Conservation (phyloP, 1,140 invertebrate genomes). For the Magallana angulata region DNA sequence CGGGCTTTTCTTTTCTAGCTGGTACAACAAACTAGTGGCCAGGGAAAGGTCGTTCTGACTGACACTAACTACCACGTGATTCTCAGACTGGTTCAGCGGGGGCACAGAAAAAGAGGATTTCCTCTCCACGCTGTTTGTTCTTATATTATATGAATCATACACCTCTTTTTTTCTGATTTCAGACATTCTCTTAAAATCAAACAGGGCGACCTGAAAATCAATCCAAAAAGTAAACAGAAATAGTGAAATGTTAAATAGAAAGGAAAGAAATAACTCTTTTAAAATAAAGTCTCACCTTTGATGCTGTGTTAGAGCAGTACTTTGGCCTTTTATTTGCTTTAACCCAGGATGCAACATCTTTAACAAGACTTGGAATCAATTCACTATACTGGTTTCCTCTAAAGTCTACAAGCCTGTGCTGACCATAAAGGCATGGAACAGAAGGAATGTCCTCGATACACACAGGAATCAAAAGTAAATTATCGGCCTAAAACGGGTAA, state of each 20-base stretch:
- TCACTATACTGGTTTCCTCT: neutral
- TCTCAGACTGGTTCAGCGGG: neutral
- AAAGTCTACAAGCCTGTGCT: neutral
- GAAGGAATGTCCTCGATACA: conserved; percentile 2
- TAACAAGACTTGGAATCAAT: conserved; percentile 7
- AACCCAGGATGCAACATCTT: conserved; percentile 10
- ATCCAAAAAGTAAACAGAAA: neutral
- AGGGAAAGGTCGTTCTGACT: neutral
- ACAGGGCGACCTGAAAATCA: neutral
- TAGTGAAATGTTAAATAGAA: too few relatives aligned
- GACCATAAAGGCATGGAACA: neutral
- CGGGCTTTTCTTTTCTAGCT: conserved; percentile 44
- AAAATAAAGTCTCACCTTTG: neutral
- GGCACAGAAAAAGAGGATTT: neutral
- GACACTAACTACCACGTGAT: conserved; percentile 6
- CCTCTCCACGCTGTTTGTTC: neutral
- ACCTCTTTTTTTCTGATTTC: neutral
- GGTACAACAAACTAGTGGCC: neutral
- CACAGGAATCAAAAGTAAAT: conserved; percentile 21
- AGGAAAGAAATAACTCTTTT: too few relatives aligned
- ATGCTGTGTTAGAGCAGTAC: neutral
- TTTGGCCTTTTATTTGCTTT: neutral
- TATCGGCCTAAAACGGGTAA: neutral
- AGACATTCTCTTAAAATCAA: neutral
- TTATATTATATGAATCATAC: neutral